These are phyloP conservation scores for Carettochelys insculpta DNA, from an alignment of 2,113 vertebrate genomes.

Conservation along the genomic window DNA sequence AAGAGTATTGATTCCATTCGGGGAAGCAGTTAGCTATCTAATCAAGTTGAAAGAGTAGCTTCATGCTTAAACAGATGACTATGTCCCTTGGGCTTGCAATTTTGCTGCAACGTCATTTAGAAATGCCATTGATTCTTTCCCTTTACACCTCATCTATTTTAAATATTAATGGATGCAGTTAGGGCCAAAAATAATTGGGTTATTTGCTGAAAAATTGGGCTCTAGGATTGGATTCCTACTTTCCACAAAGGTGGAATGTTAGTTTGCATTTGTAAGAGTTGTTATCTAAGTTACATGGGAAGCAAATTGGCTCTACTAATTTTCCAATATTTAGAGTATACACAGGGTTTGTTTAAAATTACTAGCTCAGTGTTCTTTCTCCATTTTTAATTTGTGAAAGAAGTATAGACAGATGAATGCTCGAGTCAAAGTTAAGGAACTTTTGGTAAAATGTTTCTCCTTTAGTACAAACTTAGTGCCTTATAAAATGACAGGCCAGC, in stretches of 20 bases:
- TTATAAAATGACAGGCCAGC: background rate
- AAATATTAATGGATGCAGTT: background rate
- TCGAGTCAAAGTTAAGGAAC: background rate
- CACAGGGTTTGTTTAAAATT: background rate
- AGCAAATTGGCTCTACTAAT: background rate
- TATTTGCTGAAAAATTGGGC: background rate
- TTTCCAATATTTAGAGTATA: background rate
- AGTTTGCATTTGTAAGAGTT: background rate
- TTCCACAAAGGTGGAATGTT: background rate
- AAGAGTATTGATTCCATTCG: constrained; percentile 23
- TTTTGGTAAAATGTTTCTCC: background rate
- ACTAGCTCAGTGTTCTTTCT: accelerated
- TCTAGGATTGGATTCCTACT: background rate
- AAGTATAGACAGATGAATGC: background rate
- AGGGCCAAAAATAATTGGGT: background rate
- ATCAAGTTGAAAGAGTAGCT: constrained; percentile 51
- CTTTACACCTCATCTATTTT: constrained; percentile 1
- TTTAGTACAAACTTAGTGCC: background rate
- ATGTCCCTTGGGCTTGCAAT: background rate
- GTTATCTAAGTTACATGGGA: background rate
- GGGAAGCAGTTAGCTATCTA: constrained; percentile 34
- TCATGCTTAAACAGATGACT: constrained; percentile 40
- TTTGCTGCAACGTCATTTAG: background rate
- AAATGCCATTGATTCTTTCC: constrained; percentile 21
- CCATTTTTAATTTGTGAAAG: accelerated